Evolutionary conservation across 2,113 vertebrate genomes (phyloP), one percentile per base, ranked within the genome.

Genomic region (Limanda limanda): DNA sequence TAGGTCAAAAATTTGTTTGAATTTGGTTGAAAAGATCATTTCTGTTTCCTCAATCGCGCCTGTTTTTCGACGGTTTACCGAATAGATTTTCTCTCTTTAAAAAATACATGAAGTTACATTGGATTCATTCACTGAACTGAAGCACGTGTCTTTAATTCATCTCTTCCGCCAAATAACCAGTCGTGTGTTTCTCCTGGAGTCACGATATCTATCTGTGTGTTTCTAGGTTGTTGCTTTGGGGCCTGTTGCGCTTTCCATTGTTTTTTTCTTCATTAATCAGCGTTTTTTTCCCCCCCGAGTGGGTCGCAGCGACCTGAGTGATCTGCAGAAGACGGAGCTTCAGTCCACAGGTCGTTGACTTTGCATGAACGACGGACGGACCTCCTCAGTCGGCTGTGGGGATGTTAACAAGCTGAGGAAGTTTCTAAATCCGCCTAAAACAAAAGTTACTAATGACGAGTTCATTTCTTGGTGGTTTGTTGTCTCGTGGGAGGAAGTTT

Each of bases 391-490:
- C 45, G 2, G 37, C 48, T 57, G 24, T 25, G 24, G 52, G 24
- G 52, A 37, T 2, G 10, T 48, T 54, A 48, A 37, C 61, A 9
- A 1, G 21, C 47, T 31, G 67, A 23, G 8, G 62, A 45, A 10
- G 1, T 63, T 54, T 56, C 57, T 65, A 10, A 75, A 75, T 25
- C 12, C 42, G 13, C 51, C 0, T 71, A 24, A 79, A 27, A 71
- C 52, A 14, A 3, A 24, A 12, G 57, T 87, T 83, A 78, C 56
- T 76, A 69, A 54, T 74, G 66, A 48, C 51, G 21, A 15, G 23
- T 21, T 37, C n/a, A 3, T 59, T 31, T 37, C 25, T 13, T 1
- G 0, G 8, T 40, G n/a, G n/a, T n/a, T n/a, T 42, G 5, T 42
- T 24, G 35, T 72, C 51, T 62, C 54, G 21, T 48, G 71, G 35